These are phyloP conservation scores for Syngnathus typhle DNA, from an alignment of 2,113 vertebrate species.

Conservation along the genomic window DNA sequence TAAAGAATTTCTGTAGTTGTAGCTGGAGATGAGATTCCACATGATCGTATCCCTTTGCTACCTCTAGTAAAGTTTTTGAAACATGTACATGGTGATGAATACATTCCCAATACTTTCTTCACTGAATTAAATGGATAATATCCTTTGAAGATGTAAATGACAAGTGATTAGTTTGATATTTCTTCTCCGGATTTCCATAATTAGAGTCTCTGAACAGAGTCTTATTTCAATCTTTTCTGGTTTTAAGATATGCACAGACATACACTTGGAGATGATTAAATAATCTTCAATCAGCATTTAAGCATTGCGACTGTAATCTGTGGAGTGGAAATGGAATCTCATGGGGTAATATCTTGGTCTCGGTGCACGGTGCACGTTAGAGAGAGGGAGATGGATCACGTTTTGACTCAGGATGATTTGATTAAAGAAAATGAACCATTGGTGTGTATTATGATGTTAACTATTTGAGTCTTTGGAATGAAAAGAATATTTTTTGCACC, in stretches of 20 bases:
- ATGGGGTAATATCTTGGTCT: constrained; percentile 34
- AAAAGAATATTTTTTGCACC: background rate
- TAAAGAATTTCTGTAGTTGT: background rate
- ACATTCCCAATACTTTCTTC: constrained; percentile 28
- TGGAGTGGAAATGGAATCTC: constrained; percentile 51
- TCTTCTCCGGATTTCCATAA: constrained; percentile 62
- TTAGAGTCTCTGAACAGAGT: constrained; percentile 58
- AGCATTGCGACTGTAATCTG: constrained; percentile 52
- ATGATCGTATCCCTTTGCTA: constrained; percentile 4
- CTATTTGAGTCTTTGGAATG: background rate
- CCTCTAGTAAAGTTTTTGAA: constrained; percentile 29
- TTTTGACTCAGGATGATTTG: constrained; percentile 26
- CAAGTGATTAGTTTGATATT: constrained; percentile 58
- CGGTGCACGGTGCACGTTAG: constrained; percentile 16
- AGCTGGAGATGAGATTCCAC: background rate
- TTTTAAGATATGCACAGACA: constrained; percentile 63
- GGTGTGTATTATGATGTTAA: constrained; percentile 26
- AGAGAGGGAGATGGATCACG: constrained; percentile 20
- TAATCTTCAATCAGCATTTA: constrained; percentile 65
- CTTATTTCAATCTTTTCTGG: constrained; percentile 49
- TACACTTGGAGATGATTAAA: constrained; percentile 58
- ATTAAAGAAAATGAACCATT: constrained; percentile 31
- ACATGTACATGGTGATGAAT: constrained; percentile 20
- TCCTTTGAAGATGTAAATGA: constrained; percentile 54
- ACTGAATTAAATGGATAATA: constrained; percentile 38